Conservation (phyloP, 2,797 vertebrate genomes). For the Percopsis omiscomaycus region DNA sequence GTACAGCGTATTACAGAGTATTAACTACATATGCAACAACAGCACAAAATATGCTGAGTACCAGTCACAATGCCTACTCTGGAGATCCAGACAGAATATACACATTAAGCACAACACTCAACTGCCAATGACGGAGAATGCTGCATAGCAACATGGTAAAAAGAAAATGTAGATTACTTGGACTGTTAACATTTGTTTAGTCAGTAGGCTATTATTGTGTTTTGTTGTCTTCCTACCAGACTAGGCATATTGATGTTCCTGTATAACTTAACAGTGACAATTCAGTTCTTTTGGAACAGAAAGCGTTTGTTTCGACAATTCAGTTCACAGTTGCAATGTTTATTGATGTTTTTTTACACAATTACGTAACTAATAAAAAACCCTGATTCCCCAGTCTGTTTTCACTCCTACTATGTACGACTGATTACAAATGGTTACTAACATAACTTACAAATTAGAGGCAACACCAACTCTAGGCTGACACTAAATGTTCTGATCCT, state of each 20-base stretch:
- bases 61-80: conserved; percentile 29
- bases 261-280: neutral
- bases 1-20: conserved; percentile 37
- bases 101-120: conserved; percentile 31
- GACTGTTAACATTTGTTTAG: neutral
- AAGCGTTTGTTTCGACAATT: neutral
- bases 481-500: conserved; percentile 47
- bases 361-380: conserved; percentile 15
- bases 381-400: conserved; percentile 38
- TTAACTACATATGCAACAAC: conserved; percentile 56
- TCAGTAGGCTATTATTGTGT: neutral
- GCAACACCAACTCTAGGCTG: conserved; percentile 28
- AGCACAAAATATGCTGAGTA: conserved; percentile 58
- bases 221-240: conserved; percentile 6
- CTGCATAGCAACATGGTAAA: conserved; percentile 13
- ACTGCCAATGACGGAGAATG: conserved; percentile 18
- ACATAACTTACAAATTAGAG: conserved; percentile 35
- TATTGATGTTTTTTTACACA: neutral
- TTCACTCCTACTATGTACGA: conserved; percentile 25
- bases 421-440: conserved; percentile 46
- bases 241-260: no score
- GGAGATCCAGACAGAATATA: conserved; percentile 33
- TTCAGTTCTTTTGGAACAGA: neutral
- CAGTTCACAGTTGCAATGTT: conserved; percentile 8
- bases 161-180: neutral